These are phyloP conservation scores for Lamellibrachia columna DNA, from an alignment of 2,888 invertebrate genomes.

Conservation along the genomic window DNA sequence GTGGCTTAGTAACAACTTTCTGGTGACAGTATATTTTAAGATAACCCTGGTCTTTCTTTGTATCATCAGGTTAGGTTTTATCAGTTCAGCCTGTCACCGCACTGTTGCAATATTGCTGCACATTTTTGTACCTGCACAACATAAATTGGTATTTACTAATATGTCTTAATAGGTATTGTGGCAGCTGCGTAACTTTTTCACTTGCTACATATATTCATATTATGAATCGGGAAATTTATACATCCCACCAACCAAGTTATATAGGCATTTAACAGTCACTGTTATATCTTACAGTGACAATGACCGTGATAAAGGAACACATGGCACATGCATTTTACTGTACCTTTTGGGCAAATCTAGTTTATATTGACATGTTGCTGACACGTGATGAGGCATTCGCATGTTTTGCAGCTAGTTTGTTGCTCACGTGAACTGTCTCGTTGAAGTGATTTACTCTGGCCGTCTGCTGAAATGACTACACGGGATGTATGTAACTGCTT, in stretches of 20 bases:
- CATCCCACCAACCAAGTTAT: neutral
- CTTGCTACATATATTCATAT: neutral
- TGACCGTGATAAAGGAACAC: neutral
- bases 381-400: neutral
- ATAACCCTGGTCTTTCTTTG: constrained; percentile 9
- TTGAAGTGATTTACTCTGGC: neutral
- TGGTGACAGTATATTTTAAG: neutral
- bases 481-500: neutral
- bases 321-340: neutral
- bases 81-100: neutral
- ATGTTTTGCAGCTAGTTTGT: neutral
- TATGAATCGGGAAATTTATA: constrained; percentile 5
- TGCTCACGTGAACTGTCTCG: neutral
- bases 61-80: neutral
- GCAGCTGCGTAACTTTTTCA: neutral
- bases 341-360: constrained; percentile 1
- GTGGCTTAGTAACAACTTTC: neutral
- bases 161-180: neutral
- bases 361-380: neutral
- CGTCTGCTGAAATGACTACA: neutral
- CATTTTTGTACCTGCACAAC: neutral
- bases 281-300: neutral
- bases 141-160: constrained; percentile 1
- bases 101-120: neutral
- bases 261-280: neutral